A percentile compares a stretch with the other conserved stretches of the same genome.
Conservation (phyloP, 2,888 invertebrate genomes). For the Synanthedon vespiformis region DNA sequence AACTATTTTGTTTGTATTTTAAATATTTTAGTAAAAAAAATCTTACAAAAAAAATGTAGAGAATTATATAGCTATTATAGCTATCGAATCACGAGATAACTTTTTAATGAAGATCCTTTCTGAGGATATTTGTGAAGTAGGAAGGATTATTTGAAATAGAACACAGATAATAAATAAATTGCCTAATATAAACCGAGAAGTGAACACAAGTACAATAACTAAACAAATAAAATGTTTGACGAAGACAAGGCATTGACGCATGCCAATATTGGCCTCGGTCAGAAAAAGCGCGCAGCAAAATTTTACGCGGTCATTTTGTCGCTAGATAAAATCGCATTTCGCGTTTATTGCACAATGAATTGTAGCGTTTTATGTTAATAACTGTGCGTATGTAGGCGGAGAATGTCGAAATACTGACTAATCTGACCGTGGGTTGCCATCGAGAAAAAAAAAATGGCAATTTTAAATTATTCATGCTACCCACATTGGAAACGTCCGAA, state of each 20-base stretch:
- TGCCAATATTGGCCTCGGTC: conserved; percentile 7
- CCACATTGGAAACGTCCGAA: conserved; percentile 42
- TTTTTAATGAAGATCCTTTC: no score
- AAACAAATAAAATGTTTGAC: background rate
- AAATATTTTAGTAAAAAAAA: no score
- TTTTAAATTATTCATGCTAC: conserved; percentile 66
- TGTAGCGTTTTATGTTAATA: conserved; percentile 67
- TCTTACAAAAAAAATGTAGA: no score
- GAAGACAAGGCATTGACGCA: background rate
- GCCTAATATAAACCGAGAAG: no score
- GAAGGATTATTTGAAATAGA: no score
- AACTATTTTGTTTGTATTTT: no score
- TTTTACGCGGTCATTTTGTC: conserved; percentile 34
- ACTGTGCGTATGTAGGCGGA: conserved; percentile 44
- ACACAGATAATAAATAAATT: no score
- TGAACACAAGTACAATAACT: no score
- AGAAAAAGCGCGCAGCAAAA: conserved; percentile 22
- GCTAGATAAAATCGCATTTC: conserved; percentile 63
- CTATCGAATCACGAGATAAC: no score
- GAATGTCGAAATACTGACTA: conserved; percentile 69
- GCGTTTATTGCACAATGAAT: conserved; percentile 65
- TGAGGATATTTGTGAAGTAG: no score
- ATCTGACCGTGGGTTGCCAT: conserved; percentile 57
- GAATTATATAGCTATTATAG: no score
- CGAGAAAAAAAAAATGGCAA: conserved; percentile 59